Conservation (phyloP, 2,113 vertebrate genomes). For the Steatornis caripensis region DNA sequence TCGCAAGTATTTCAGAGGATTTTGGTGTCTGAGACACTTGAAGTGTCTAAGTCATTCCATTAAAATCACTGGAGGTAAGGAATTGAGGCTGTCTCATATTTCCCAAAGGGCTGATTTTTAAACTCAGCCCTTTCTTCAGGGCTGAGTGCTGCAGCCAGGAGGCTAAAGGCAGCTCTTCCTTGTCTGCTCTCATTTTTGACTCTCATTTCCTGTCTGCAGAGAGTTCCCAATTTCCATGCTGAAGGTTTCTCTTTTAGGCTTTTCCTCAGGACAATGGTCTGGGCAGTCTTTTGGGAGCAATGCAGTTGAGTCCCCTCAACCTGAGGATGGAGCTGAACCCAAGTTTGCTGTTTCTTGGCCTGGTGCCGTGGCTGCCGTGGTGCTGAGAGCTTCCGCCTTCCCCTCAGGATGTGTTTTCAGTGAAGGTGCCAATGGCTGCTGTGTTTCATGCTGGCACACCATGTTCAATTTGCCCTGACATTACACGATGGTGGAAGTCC, state of each 20-base stretch:
- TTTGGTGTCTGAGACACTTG: not conserved
- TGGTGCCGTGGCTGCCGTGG: rapidly evolving
- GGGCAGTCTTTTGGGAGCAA: not conserved
- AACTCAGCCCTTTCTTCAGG: not conserved
- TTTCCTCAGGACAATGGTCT: not conserved
- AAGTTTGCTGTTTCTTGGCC: not conserved
- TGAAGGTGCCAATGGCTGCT: constrained; percentile 7
- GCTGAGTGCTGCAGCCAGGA: not conserved
- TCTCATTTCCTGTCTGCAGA: not conserved
- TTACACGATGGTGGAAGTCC: not conserved
- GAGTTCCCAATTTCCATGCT: not conserved
- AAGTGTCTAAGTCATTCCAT: not conserved
- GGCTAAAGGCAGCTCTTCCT: not conserved
- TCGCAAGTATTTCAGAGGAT: not conserved
- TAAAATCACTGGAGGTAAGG: not conserved
- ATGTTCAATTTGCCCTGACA: not conserved
- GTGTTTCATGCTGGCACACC: not conserved
- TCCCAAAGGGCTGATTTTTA: not conserved
- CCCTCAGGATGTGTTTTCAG: not conserved
- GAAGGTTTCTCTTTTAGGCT: not conserved
- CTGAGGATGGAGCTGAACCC: not conserved
- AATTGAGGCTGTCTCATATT: not conserved
- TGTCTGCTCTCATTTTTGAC: not conserved
- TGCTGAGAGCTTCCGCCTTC: not conserved
- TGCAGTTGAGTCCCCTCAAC: not conserved